Evolutionary conservation across 2,797 vertebrate genomes (phyloP).

Genomic region (Molossus alvarezi): DNA sequence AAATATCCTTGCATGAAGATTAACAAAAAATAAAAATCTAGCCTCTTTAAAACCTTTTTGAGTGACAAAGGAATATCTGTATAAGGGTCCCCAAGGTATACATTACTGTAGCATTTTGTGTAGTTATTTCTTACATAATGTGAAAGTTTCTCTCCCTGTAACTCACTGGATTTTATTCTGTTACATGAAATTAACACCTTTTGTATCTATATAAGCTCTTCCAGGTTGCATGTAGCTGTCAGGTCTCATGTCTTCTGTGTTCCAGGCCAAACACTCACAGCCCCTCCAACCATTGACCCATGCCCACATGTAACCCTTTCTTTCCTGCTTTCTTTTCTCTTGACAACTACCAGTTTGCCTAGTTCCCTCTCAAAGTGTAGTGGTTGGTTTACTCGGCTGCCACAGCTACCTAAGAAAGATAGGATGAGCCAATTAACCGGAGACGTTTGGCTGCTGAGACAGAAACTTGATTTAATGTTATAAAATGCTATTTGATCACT

Average conservation of each 20-base stretch:
- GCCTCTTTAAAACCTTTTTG: not conserved
- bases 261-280: not conserved
- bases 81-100: not conserved
- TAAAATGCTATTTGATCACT: conserved; percentile 81
- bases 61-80: not conserved
- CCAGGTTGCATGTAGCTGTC: not conserved
- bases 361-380: conserved; percentile 22
- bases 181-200: not conserved
- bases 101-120: conserved; percentile 10
- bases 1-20: too few relatives aligned
- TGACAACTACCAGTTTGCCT: conserved; percentile 14
- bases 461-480: conserved; percentile 75
- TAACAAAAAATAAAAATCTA: not conserved
- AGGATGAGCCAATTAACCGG: conserved; percentile 71
- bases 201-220: not conserved
- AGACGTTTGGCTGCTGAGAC: conserved; percentile 72
- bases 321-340: conserved; percentile 26
- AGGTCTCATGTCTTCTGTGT: not conserved
- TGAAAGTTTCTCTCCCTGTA: not conserved
- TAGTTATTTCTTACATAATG: not conserved
- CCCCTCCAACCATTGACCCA: conserved; percentile 5
- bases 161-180: not conserved
- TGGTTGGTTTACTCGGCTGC: conserved; percentile 23
- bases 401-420: conserved; percentile 25
- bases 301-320: conserved; percentile 16